Conservation (phyloP, 2,888 invertebrate genomes). For the Phymatocera aterrima region DNA sequence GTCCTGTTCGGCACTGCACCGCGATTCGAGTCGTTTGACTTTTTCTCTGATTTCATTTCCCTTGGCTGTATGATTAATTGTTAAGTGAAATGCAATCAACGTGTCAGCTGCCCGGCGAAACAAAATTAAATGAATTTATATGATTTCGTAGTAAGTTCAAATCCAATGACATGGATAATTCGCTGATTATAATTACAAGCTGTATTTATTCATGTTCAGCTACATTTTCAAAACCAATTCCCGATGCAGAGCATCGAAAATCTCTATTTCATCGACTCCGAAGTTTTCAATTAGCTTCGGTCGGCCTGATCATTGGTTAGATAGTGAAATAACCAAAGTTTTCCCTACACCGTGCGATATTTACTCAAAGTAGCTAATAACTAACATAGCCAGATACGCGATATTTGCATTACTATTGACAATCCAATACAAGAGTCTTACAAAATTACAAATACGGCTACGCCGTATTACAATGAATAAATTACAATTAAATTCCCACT, state of each 20-base stretch:
- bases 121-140: neutral
- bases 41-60: slow-evolving; percentile 74
- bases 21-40: slow-evolving; percentile 70
- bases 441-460: no score
- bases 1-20: slow-evolving; percentile 68
- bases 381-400: neutral
- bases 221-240: neutral
- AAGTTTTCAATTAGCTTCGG: neutral
- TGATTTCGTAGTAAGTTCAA: neutral
- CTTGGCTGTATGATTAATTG: slow-evolving; percentile 4
- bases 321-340: neutral
- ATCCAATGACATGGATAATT: neutral
- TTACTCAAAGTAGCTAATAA: neutral
- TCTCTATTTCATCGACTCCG: neutral
- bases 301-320: neutral
- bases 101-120: neutral
- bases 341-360: neutral
- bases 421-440: neutral
- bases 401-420: neutral
- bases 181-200: neutral
- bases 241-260: neutral
- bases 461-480: no score
- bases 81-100: neutral
- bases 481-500: no score
- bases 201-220: neutral